Evolutionary conservation across 2,888 invertebrate genomes (phyloP).

Genomic region (Dinocampus coccinellae): DNA sequence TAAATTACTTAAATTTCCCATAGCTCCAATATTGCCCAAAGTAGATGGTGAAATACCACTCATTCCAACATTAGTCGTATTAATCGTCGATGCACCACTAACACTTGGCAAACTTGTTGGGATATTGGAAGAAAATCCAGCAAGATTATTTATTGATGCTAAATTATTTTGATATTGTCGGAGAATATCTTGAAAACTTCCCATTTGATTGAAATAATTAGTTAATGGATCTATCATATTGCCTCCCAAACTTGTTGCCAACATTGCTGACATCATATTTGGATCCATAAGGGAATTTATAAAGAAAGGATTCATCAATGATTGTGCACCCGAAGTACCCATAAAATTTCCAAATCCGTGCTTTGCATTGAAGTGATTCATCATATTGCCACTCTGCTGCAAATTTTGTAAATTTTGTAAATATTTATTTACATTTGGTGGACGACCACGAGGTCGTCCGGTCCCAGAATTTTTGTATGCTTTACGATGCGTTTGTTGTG

Average conservation of each 20-base stretch:
- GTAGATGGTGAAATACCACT: slow-evolving; percentile 35
- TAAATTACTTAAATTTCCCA: slow-evolving; percentile 49
- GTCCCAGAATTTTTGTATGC: slow-evolving; percentile 58
- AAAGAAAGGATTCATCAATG: slow-evolving; percentile 60
- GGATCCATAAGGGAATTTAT: slow-evolving; percentile 61
- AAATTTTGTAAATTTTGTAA: slow-evolving; percentile 49
- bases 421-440: slow-evolving; percentile 68
- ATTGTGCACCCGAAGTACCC: slow-evolving; percentile 50
- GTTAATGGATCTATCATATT: slow-evolving; percentile 59
- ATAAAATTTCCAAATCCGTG: slow-evolving; percentile 55
- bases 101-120: slow-evolving; percentile 45
- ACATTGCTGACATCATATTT: slow-evolving; percentile 57
- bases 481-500: slow-evolving; percentile 52
- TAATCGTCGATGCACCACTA: slow-evolving; percentile 51
- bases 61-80: slow-evolving; percentile 45
- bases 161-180: slow-evolving; percentile 62
- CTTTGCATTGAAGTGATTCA: slow-evolving; percentile 56
- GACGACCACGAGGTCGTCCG: slow-evolving; percentile 71
- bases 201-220: slow-evolving; percentile 62
- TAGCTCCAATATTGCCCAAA: slow-evolving; percentile 44
- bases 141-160: slow-evolving; percentile 50
- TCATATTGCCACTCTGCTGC: slow-evolving; percentile 49
- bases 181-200: slow-evolving; percentile 59
- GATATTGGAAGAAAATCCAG: slow-evolving; percentile 46
- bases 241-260: slow-evolving; percentile 54